Percentiles rank a stretch among this genome's conserved stretches.
Conservation (phyloP, 2,888 invertebrate genomes). For the Ferrisia virgata region DNA sequence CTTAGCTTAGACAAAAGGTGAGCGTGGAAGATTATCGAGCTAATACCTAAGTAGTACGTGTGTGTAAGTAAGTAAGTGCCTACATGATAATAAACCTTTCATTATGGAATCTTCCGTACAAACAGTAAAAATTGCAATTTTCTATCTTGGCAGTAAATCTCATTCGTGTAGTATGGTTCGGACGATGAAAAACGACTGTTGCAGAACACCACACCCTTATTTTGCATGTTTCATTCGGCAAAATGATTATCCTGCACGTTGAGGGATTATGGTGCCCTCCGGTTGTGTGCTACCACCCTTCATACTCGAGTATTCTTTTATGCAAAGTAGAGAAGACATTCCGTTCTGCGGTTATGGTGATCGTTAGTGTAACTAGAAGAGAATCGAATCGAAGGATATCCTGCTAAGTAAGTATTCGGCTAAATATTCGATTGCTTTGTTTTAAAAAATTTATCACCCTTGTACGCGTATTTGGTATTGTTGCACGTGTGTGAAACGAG, state of each 20-base stretch:
- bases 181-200: slow-evolving; percentile 30
- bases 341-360: slow-evolving; percentile 14
- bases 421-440: neutral
- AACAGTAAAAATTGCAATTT: slow-evolving; percentile 19
- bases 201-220: slow-evolving; percentile 40
- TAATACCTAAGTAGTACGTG: too few relatives aligned
- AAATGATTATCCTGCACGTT: slow-evolving; percentile 20
- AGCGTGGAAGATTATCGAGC: neutral
- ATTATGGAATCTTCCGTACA: neutral
- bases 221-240: slow-evolving; percentile 41
- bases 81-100: neutral
- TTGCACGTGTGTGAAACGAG: neutral
- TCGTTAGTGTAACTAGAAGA: neutral
- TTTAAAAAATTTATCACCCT: neutral
- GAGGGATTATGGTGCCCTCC: slow-evolving; percentile 24
- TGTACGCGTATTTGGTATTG: neutral
- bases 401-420: neutral
- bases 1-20: too few relatives aligned
- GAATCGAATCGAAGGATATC: neutral
- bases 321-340: slow-evolving; percentile 32
- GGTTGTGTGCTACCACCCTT: slow-evolving; percentile 20
- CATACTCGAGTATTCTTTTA: slow-evolving; percentile 34
- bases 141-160: slow-evolving; percentile 26
- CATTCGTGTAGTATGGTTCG: slow-evolving; percentile 12
- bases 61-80: too few relatives aligned